These are phyloP conservation scores for Spongia lamella DNA, from an alignment of 37 sponge, comb jelly and placozoan species.

Conservation along the genomic window DNA sequence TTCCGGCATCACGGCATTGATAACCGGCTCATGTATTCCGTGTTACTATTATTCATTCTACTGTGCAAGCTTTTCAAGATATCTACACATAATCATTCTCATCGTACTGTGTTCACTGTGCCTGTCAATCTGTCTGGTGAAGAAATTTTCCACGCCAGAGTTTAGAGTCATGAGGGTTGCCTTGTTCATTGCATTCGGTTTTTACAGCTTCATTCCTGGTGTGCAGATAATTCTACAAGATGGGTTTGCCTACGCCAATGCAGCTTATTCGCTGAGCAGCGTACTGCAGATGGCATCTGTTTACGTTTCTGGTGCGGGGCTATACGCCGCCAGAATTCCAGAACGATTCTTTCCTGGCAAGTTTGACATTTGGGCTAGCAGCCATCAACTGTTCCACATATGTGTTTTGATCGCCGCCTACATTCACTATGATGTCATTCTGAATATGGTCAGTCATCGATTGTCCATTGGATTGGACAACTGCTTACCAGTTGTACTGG, in stretches of 20 bases:
- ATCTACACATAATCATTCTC: slow-evolving; percentile 53
- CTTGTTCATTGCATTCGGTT: slow-evolving; percentile 81
- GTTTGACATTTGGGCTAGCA: slow-evolving; percentile 89
- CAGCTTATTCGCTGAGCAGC: slow-evolving; percentile 33
- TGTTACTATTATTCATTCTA: slow-evolving; percentile 92
- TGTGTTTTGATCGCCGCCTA: slow-evolving; percentile 84
- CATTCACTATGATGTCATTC: slow-evolving; percentile 79
- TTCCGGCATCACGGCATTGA: slow-evolving; percentile 88
- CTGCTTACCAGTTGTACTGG: neutral
- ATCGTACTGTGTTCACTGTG: slow-evolving; percentile 56
- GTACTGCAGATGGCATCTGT: slow-evolving; percentile 68
- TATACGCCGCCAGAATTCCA: slow-evolving; percentile 85
- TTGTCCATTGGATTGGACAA: slow-evolving; percentile 14
- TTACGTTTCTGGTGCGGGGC: slow-evolving; percentile 77
- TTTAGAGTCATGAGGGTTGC: slow-evolving; percentile 72
- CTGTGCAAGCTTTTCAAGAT: slow-evolving; percentile 49
- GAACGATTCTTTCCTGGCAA: slow-evolving; percentile 92
- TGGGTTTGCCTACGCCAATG: slow-evolving; percentile 43
- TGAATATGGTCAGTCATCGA: slow-evolving; percentile 74
- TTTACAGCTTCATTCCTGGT: slow-evolving; percentile 80
- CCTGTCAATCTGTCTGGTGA: slow-evolving; percentile 62
- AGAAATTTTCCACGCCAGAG: slow-evolving; percentile 63
- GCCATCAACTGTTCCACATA: slow-evolving; percentile 95
- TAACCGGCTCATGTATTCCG: slow-evolving; percentile 86
- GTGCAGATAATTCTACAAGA: slow-evolving; percentile 58